Evolutionary conservation across 2,888 invertebrate genomes (phyloP), one percentile per base, ranked within the genome.

Genomic region (Eupithecia vulgata): DNA sequence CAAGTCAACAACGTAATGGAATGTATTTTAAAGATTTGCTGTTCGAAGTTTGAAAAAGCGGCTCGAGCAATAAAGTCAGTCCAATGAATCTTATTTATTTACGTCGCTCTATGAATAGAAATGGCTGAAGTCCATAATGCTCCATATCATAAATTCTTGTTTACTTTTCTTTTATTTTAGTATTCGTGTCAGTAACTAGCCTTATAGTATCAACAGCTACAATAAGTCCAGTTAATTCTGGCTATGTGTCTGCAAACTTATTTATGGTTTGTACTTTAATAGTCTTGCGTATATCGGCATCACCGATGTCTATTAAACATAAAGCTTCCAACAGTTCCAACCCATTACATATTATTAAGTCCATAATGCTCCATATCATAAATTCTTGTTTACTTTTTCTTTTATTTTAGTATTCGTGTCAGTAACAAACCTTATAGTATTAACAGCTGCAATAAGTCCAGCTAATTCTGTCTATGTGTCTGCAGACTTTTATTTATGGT

Each of bases 1-100:
- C 72, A 61, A 73, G 66, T 69, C 73, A 69, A 69, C 70, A 68
- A 68, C 67, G 66, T 66, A 70, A 72, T 75, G 72, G 48, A 74
- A 70, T 59, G 65, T 64, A 70, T 73, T 75, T 66, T 68, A 75
- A 70, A 75, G 62, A 72, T 75, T 72, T 75, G 72, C 72, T 72
- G 68, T 71, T 71, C 67, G 68, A 57, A 68, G 70, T 72, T 75
- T 72, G 72, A 72, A 75, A 66, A 72, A 75, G 74, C 62, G 70
- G 70, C 67, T 61, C 68, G 68, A 71, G 71, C 71, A 62, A 72
- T 75, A 72, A 68, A 75, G 64, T 67, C 72, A 35, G 70, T 62
- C 65, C 70, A 68, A 75, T 73, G 65, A 75, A 72, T 75, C 70
- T 70, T 75, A 70, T 72, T 75, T 72, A 75, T 73, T 70, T 72